Percentiles rank a stretch among this genome's conserved stretches.
Evolutionary conservation across 2,888 invertebrate genomes (phyloP).

Genomic region (Morpho achilles): DNA sequence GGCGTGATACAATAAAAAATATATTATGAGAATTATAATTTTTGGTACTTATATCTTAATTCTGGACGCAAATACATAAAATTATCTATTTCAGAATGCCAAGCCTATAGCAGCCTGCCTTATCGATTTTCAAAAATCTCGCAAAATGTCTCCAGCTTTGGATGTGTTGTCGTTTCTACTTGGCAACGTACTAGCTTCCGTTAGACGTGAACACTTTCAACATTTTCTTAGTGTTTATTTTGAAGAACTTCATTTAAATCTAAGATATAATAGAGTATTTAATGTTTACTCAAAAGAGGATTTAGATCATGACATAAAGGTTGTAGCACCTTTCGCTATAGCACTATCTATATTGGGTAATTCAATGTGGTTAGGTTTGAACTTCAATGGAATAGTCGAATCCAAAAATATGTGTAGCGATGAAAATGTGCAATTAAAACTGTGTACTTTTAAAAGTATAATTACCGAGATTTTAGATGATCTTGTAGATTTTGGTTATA

Average conservation of each 20-base stretch:
- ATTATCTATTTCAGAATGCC: slow-evolving; percentile 19
- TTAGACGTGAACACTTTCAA: slow-evolving; percentile 11
- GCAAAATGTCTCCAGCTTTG: slow-evolving; percentile 23
- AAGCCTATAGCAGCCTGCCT: slow-evolving; percentile 23
- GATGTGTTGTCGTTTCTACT: slow-evolving; percentile 24
- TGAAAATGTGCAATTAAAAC: neutral
- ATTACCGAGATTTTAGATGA: slow-evolving; percentile 5
- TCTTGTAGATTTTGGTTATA: neutral
- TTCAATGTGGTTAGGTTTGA: slow-evolving; percentile 26
- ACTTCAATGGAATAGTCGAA: slow-evolving; percentile 14
- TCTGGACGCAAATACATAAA: too few species aligned
- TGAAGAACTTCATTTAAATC: slow-evolving; percentile 11
- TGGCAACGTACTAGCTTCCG: slow-evolving; percentile 5
- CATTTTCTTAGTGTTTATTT: slow-evolving; percentile 14
- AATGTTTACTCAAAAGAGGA: slow-evolving; percentile 19
- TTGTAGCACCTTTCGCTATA: slow-evolving; percentile 16
- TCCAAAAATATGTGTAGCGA: slow-evolving; percentile 18
- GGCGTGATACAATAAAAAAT: too few species aligned
- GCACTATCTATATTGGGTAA: slow-evolving; percentile 19
- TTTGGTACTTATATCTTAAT: too few species aligned
- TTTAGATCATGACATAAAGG: slow-evolving; percentile 21
- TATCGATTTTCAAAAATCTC: slow-evolving; percentile 26
- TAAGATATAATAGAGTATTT: slow-evolving; percentile 8
- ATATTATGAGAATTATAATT: too few species aligned
- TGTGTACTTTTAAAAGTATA: slow-evolving; percentile 1